These are phyloP conservation scores for Apamea epomidion DNA, from an alignment of 2,888 invertebrate genomes.

Conservation along the genomic window DNA sequence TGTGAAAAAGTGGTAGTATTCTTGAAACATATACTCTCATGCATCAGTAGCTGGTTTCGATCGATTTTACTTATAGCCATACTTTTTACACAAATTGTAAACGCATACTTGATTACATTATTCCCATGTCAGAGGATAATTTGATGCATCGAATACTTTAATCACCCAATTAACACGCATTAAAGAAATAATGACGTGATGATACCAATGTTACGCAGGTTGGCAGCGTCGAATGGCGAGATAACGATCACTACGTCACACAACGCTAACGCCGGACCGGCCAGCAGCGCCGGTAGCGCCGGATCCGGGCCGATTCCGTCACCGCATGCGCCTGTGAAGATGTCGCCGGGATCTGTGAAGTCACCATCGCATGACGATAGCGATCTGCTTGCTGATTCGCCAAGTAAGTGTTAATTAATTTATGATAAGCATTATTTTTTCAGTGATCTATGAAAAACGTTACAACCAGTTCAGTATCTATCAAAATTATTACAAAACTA, in stretches of 20 bases:
- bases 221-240: conserved; percentile 95
- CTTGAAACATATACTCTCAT: neutral
- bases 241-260: conserved; percentile 95
- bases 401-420: conserved; percentile 92
- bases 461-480: neutral
- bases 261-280: conserved; percentile 88
- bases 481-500: neutral
- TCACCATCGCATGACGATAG: conserved; percentile 92
- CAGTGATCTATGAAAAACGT: neutral
- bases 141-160: conserved; percentile 28
- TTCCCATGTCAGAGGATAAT: conserved; percentile 6
- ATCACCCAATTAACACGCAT: conserved; percentile 41
- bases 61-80: neutral
- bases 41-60: neutral
- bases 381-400: conserved; percentile 95
- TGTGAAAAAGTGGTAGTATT: neutral
- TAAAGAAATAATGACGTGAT: conserved; percentile 60
- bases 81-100: conserved; percentile 7
- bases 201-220: conserved; percentile 83
- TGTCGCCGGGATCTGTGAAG: conserved; percentile 92
- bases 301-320: conserved; percentile 86
- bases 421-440: neutral
- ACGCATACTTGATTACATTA: conserved; percentile 29
- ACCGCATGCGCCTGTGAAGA: conserved; percentile 91
- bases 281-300: conserved; percentile 85